A percentile compares a stretch with the other conserved stretches of the same genome.
These are phyloP conservation scores for Parazoanthus darwini DNA, from an alignment of 92 coral and sea anemone genomes.

Conservation along the genomic window DNA sequence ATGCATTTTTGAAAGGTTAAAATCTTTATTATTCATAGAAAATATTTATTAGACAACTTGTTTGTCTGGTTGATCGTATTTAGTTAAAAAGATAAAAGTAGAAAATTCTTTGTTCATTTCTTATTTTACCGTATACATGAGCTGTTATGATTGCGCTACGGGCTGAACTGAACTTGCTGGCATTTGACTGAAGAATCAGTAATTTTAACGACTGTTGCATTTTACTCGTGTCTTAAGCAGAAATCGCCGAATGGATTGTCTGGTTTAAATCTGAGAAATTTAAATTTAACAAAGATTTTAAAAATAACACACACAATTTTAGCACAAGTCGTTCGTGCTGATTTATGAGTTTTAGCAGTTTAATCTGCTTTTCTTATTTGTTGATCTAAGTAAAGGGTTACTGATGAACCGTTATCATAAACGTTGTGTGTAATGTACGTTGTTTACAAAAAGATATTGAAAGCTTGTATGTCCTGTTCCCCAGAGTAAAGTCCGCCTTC, in stretches of 20 bases:
- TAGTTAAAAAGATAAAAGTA: slow-evolving; percentile 6
- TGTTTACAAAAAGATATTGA: slow-evolving; percentile 13
- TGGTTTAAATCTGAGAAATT: slow-evolving; percentile 14
- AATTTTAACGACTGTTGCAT: background rate
- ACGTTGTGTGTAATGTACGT: slow-evolving; percentile 16
- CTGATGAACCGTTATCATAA: slow-evolving; percentile 15
- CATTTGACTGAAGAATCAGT: slow-evolving; percentile 11
- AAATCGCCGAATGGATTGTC: slow-evolving; percentile 14
- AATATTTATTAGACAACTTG: slow-evolving; percentile 13
- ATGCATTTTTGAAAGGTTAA: slow-evolving; percentile 1
- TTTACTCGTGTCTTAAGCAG: slow-evolving; percentile 13
- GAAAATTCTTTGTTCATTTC: slow-evolving; percentile 13
- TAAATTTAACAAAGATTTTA: slow-evolving; percentile 9
- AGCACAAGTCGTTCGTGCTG: slow-evolving; percentile 8
- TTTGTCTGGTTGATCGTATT: slow-evolving; percentile 9
- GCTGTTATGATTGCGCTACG: slow-evolving; percentile 13
- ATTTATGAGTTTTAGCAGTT: slow-evolving; percentile 3
- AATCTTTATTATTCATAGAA: background rate
- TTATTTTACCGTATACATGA: background rate
- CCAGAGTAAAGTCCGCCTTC: slow-evolving; percentile 15
- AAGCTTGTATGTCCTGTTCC: slow-evolving; percentile 14
- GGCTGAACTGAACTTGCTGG: slow-evolving; percentile 7
- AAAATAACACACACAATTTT: slow-evolving; percentile 13
- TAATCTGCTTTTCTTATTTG: slow-evolving; percentile 11
- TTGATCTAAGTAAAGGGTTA: slow-evolving; percentile 1